These are phyloP conservation scores for Valencia hispanica DNA, from an alignment of 2,797 vertebrate species.

Conservation along the genomic window DNA sequence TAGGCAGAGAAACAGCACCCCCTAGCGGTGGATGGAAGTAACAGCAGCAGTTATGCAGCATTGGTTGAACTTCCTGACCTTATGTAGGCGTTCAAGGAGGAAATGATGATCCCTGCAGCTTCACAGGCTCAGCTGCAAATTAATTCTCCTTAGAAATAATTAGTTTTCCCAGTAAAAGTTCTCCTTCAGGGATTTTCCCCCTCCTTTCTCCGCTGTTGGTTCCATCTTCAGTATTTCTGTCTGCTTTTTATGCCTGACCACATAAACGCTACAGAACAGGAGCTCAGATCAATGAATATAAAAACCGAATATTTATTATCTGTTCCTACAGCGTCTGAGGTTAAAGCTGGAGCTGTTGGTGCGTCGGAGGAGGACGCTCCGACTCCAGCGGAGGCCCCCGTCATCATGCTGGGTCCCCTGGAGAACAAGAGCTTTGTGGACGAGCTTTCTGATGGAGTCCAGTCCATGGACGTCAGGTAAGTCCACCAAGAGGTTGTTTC, in stretches of 20 bases:
- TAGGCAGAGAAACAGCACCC: conserved; percentile 30
- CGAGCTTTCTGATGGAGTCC: conserved; percentile 93
- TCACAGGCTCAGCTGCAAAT: neutral
- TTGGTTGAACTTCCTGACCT: neutral
- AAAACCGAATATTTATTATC: neutral
- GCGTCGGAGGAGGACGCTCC: conserved; percentile 49
- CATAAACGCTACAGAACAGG: neutral
- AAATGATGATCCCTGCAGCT: neutral
- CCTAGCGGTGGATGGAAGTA: conserved; percentile 19
- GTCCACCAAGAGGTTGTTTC: neutral
- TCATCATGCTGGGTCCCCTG: conserved; percentile 86
- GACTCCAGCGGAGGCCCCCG: conserved; percentile 59
- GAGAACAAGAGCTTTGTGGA: conserved; percentile 88
- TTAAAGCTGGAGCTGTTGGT: conserved; percentile 27
- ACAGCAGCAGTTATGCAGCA: conserved; percentile 5
- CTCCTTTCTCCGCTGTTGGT: neutral
- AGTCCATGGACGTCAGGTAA: conserved; percentile 97
- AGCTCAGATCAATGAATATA: neutral
- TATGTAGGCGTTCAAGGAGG: conserved; percentile 3
- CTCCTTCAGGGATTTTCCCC: neutral
- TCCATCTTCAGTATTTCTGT: neutral
- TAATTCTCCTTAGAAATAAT: neutral
- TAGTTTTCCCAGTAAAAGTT: neutral
- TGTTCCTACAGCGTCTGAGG: conserved; percentile 43
- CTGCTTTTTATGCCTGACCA: neutral